Conservation (phyloP, 1,140 invertebrate species). For the Lepidurus apus region DNA sequence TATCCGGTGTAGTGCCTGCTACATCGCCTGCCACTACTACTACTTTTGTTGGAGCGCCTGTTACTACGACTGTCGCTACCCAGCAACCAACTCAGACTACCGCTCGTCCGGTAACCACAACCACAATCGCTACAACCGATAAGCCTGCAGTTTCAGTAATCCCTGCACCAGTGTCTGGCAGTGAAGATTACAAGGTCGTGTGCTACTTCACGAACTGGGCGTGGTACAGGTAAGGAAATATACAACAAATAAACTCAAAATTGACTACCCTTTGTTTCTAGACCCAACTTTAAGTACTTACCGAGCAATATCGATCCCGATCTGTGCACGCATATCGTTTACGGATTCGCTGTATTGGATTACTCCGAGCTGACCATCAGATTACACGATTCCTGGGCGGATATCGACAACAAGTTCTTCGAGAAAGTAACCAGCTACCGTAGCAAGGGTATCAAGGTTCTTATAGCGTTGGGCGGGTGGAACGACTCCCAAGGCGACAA, state of each 20-base stretch:
- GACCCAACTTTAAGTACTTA: conserved; percentile 38
- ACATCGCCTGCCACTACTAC: background rate
- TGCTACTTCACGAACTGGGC: conserved; percentile 68
- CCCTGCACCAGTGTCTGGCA: background rate
- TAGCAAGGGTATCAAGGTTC: conserved; percentile 54
- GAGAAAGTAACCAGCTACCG: conserved; percentile 54
- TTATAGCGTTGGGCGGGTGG: conserved; percentile 59
- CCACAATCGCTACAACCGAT: background rate
- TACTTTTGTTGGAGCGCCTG: background rate
- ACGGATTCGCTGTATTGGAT: conserved; percentile 47
- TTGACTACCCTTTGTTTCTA: background rate
- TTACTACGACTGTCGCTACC: background rate
- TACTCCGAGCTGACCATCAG: conserved; percentile 39
- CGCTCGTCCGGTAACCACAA: background rate
- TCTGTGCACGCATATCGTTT: conserved; percentile 49
- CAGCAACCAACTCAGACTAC: background rate
- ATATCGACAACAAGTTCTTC: conserved; percentile 53
- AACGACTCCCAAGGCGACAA: conserved; percentile 58
- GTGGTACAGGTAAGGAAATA: conserved; percentile 50
- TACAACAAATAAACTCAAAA: background rate
- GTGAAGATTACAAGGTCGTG: conserved; percentile 50
- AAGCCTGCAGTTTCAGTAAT: background rate
- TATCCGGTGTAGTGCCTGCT: background rate
- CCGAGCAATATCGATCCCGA: conserved; percentile 45
- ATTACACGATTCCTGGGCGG: conserved; percentile 41